Base-by-base conservation (phyloP, 2,113 vertebrate genomes). In the Cyphomyrus plagiostoma region DNA sequence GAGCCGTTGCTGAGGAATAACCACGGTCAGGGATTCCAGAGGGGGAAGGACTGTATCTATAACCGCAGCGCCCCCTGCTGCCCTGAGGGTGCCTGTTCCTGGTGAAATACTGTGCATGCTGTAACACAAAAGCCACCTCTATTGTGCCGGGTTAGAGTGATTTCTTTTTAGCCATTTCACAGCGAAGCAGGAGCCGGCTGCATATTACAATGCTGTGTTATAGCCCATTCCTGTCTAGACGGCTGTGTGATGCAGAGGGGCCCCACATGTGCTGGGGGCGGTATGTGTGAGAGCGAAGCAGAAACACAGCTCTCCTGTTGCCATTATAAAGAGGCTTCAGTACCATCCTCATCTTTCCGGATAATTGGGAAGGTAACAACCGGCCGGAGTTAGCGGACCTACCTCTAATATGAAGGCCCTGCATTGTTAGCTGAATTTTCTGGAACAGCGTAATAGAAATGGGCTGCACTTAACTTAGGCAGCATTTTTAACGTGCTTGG, bases 331-430 rank as follows among this genome's bases (percentile, higher is more conserved):
- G 62, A 45, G 48, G 52, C 83, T 86, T 11, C 89, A 70, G 6
- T 89, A 23, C n/a, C 89, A 49, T 89, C 83, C 82, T 89, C 82
- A 86, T 86, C 83, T 85, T 66, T 11, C 0, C 56, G 42, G 89
- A 86, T 89, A 86, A 89, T 89, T 56, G 53, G 42, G 45, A 85
- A 49, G 53, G 89, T 86, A 70, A 49, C 21, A 56, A 89, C 26
- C 6, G 39, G 10, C 82, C 26, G 3, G 45, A 62, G 39, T 62
- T 3, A 21, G 46, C 26, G 46, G 46, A 53, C 35, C 26, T 52
- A 9, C 10, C 17, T 11, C 53, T 89, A 66, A n/a, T 89, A 42
- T 86, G 19, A n/a, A 70, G 62, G 10, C 62, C 26, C 62, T 70
- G 62, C n/a, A 1, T 70, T 26, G 10, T 26, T 70, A 66, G 62